A percentile compares a stretch with the other conserved stretches of the same genome.
These are phyloP conservation scores for Gnathonemus echidnorhynchus DNA, from an alignment of 2,113 vertebrate species.

Conservation along the genomic window DNA sequence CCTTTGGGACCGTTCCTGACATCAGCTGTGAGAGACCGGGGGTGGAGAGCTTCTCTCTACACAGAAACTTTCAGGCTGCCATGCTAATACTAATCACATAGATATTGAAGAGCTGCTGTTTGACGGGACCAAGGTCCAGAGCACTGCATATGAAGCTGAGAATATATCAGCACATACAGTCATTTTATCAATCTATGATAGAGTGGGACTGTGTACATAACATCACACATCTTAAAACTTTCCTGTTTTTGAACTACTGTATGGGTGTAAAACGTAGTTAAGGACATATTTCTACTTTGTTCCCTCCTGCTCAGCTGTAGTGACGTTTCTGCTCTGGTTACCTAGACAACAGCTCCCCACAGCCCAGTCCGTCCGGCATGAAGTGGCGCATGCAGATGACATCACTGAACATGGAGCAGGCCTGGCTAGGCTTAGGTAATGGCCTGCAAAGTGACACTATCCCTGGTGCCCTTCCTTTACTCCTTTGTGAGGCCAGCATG, in stretches of 20 bases:
- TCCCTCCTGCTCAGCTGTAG: background rate
- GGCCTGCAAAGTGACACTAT: background rate
- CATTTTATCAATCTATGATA: background rate
- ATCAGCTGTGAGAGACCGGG: conserved; percentile 26
- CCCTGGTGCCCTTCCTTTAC: background rate
- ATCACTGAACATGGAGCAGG: conserved; percentile 27
- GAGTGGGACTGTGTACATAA: background rate
- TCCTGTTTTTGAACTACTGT: background rate
- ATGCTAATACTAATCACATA: background rate
- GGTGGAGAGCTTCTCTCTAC: background rate
- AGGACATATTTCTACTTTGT: background rate
- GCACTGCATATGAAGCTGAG: background rate
- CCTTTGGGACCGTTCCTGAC: conserved; percentile 44
- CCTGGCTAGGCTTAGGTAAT: conserved; percentile 41
- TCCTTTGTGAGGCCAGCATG: background rate
- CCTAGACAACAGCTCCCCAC: conserved; percentile 33
- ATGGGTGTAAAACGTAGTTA: background rate
- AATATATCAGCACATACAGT: background rate
- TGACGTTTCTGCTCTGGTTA: conserved; percentile 35
- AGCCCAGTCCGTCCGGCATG: conserved; percentile 39
- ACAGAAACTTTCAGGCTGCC: background rate
- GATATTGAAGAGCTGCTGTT: background rate
- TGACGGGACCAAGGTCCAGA: background rate
- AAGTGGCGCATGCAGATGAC: conserved; percentile 7
- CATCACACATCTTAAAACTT: background rate